phyloP scores from a whole-genome alignment of 2,113 vertebrate genomes.

The Amia ocellicauda region DNA sequence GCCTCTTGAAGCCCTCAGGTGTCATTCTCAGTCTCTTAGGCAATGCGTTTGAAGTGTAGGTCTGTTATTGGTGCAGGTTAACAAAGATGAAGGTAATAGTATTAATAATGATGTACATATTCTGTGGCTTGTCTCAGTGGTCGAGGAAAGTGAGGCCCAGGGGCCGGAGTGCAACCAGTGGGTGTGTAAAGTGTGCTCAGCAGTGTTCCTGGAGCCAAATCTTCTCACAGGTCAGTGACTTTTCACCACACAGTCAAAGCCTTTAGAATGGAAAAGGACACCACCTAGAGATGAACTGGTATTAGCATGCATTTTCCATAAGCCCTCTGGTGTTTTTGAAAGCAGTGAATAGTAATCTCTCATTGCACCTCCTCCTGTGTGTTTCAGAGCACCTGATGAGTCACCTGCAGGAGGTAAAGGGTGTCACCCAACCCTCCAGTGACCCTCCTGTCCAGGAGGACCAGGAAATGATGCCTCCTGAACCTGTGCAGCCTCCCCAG shows the following conservation, averaged over 20 bases:
- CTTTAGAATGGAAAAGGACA: background rate
- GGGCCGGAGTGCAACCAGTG: slow-evolving; percentile 61
- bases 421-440: slow-evolving; percentile 24
- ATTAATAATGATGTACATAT: too few relatives aligned
- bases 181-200: slow-evolving; percentile 67
- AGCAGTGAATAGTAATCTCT: too few relatives aligned
- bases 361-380: slow-evolving; percentile 7
- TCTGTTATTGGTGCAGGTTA: too few relatives aligned
- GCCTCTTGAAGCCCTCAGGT: too few relatives aligned
- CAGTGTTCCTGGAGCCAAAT: slow-evolving; percentile 62
- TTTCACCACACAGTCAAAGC: background rate
- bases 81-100: too few relatives aligned
- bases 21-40: too few relatives aligned
- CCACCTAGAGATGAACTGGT: too few relatives aligned
- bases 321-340: too few relatives aligned
- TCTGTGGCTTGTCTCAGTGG: slow-evolving; percentile 33
- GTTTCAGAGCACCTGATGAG: slow-evolving; percentile 70
- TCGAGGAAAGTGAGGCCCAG: slow-evolving; percentile 37
- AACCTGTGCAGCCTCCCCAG: slow-evolving; percentile 24
- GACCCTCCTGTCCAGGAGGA: slow-evolving; percentile 50
- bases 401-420: slow-evolving; percentile 68
- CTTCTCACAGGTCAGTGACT: slow-evolving; percentile 62
- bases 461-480: slow-evolving; percentile 29
- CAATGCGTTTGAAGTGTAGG: too few relatives aligned
- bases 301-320: too few relatives aligned